A percentile compares a stretch with the other conserved stretches of the same genome.
phyloP scores from a whole-genome alignment of 2,797 vertebrate genomes.

The Balearica regulorum region DNA sequence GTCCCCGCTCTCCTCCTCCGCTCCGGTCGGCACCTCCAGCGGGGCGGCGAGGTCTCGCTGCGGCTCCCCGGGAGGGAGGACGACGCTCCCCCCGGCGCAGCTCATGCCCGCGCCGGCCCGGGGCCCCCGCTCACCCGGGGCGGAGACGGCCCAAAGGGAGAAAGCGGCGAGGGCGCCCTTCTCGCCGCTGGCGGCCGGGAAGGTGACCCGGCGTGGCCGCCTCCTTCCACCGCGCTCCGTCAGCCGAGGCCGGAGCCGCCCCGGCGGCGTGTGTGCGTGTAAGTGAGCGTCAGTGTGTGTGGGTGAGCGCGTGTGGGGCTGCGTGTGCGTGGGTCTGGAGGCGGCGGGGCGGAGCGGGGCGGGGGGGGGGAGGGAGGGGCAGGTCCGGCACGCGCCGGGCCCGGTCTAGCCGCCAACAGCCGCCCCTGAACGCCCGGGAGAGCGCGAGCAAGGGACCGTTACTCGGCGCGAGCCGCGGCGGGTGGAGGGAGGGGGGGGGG shows the following conservation, averaged over 20 bases:
- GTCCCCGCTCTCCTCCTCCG: neutral
- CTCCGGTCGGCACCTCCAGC: neutral
- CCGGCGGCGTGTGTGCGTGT: neutral
- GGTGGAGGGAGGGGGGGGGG: neutral
- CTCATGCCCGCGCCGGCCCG: conserved; percentile 13
- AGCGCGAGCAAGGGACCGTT: neutral
- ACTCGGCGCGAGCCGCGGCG: neutral
- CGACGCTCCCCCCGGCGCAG: neutral
- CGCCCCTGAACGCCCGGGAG: neutral
- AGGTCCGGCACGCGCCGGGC: neutral
- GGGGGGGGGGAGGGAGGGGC: too few species aligned
- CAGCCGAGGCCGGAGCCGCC: neutral
- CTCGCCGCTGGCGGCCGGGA: neutral
- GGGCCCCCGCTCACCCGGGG: neutral
- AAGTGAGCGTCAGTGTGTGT: neutral
- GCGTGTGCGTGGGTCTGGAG: neutral
- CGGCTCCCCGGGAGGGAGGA: conserved; percentile 21
- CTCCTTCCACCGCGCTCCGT: neutral
- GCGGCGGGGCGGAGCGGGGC: neutral
- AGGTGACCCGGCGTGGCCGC: neutral
- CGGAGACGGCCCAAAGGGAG: neutral
- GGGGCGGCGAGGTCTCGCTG: conserved; percentile 28
- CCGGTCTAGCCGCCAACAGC: neutral
- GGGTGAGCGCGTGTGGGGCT: neutral
- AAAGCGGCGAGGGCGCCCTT: neutral